phyloP scores from a whole-genome alignment of 2,113 vertebrate genomes.

The Percina caprodes region DNA sequence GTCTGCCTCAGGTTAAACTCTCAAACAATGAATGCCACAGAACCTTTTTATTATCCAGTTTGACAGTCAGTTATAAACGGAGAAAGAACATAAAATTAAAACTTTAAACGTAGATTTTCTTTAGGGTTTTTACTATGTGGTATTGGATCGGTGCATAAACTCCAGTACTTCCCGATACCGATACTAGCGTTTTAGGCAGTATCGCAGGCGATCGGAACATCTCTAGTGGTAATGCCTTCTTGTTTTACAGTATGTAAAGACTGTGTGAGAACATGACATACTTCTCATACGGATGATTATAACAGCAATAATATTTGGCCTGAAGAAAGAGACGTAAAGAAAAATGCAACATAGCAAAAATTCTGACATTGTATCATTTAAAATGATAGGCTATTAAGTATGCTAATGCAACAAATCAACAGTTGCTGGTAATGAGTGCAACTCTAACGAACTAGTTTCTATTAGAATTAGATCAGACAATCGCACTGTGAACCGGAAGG shows the following conservation, averaged over 20 bases:
- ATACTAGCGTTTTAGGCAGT: no score
- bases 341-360: conserved; percentile 6
- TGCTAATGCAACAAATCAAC: conserved; percentile 32
- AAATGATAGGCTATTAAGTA: conserved; percentile 39
- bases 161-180: no score
- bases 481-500: conserved; percentile 18
- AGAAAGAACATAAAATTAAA: no score
- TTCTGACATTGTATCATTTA: conserved; percentile 34
- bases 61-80: no score
- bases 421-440: conserved; percentile 42
- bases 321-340: neutral
- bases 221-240: neutral
- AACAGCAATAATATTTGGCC: conserved; percentile 33
- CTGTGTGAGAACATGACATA: conserved; percentile 17
- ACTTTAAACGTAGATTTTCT: no score
- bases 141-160: no score
- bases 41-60: no score
- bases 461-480: conserved; percentile 7
- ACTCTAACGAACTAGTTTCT: conserved; percentile 9
- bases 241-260: conserved; percentile 34
- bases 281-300: conserved; percentile 10
- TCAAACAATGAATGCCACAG: no score
- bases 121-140: no score
- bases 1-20: no score
- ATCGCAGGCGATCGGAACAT: no score